Evolutionary conservation across 2,888 invertebrate genomes (phyloP).

Genomic region (Hermodice carunculata): DNA sequence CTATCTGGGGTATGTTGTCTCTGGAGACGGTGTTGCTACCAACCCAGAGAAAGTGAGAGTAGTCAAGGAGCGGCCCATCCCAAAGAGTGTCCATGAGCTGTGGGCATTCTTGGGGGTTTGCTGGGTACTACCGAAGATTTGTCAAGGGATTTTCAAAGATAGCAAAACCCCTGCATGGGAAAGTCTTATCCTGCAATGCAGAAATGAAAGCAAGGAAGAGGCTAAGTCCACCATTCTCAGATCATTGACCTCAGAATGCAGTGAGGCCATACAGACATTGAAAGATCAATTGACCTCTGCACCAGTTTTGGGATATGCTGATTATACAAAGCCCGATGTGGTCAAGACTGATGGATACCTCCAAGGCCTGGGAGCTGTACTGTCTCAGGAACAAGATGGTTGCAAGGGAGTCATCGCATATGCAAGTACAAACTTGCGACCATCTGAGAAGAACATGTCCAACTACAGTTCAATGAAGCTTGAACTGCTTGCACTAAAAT

Average conservation of each 20-base stretch:
- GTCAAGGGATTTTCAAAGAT: slow-evolving; percentile 36
- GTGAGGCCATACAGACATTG: too few species aligned
- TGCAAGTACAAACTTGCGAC: slow-evolving; percentile 30
- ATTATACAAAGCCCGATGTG: slow-evolving; percentile 33
- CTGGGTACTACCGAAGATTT: slow-evolving; percentile 42
- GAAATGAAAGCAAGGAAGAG: too few species aligned
- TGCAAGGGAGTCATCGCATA: slow-evolving; percentile 31
- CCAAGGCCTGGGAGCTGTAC: slow-evolving; percentile 28
- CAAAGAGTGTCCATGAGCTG: slow-evolving; percentile 28
- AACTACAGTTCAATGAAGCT: slow-evolving; percentile 37
- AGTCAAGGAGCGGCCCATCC: slow-evolving; percentile 31
- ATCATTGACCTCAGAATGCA: too few species aligned
- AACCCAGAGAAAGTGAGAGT: slow-evolving; percentile 34
- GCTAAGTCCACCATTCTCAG: too few species aligned
- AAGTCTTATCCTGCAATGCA: too few species aligned
- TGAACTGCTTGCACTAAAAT: slow-evolving; percentile 35
- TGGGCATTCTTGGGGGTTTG: slow-evolving; percentile 36
- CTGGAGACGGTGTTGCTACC: slow-evolving; percentile 19
- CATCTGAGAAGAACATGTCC: slow-evolving; percentile 35
- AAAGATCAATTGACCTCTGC: slow-evolving; percentile 6
- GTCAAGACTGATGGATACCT: slow-evolving; percentile 39
- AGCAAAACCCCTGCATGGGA: slow-evolving; percentile 38
- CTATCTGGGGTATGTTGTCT: slow-evolving; percentile 44
- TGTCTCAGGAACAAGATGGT: slow-evolving; percentile 37
- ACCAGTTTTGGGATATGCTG: slow-evolving; percentile 37